Percentiles rank a stretch among this genome's conserved stretches.
Evolutionary conservation across 2,888 invertebrate genomes (phyloP).

Genomic region (Drosophila recens): DNA sequence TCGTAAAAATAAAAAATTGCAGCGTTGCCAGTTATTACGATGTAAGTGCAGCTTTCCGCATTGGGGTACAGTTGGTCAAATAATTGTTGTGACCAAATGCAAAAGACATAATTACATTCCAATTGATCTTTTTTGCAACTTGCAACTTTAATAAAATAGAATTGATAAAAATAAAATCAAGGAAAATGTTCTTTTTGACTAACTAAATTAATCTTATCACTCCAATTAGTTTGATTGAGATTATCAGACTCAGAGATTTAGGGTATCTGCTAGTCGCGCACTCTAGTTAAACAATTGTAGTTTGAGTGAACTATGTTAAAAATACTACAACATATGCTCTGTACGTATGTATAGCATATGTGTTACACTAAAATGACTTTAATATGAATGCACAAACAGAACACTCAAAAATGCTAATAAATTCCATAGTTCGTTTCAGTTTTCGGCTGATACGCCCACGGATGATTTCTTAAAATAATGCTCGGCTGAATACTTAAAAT

Average conservation of each 20-base stretch:
- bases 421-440: constrained; percentile 33
- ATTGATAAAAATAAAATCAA: too few relatives aligned
- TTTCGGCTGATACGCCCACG: constrained; percentile 54
- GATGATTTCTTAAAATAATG: constrained; percentile 61
- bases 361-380: constrained; percentile 13
- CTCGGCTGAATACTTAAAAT: constrained; percentile 25
- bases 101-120: not conserved
- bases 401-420: constrained; percentile 40
- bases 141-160: too few relatives aligned
- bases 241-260: too few relatives aligned
- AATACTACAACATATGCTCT: constrained; percentile 2
- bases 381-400: constrained; percentile 16
- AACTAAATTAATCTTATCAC: too few relatives aligned
- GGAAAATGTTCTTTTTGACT: too few relatives aligned
- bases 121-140: too few relatives aligned
- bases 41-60: constrained; percentile 3
- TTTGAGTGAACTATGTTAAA: not conserved
- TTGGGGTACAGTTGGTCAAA: not conserved
- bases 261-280: not conserved
- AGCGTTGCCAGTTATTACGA: constrained; percentile 13
- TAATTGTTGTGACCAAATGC: not conserved
- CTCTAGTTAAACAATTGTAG: not conserved
- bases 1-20: constrained; percentile 14
- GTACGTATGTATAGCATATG: not conserved
- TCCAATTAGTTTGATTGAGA: too few relatives aligned